Percentiles rank a stretch among this genome's conserved stretches.
These are phyloP conservation scores for Hoplodrina ambigua DNA, from an alignment of 2,888 invertebrate genomes.

Conservation along the genomic window DNA sequence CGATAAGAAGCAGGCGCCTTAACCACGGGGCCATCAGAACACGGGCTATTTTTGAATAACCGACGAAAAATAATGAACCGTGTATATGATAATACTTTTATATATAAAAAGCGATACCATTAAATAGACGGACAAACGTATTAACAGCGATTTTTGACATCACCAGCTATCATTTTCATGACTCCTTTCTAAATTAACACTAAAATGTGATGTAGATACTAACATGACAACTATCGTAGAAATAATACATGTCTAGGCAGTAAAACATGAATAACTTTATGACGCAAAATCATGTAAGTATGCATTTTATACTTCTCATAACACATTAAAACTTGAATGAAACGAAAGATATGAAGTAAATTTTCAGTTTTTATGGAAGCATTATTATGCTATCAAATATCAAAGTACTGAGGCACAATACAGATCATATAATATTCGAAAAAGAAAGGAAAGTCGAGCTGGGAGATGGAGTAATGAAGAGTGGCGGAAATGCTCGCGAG, in stretches of 20 bases:
- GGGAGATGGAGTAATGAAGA: constrained; percentile 56
- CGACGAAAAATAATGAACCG: too few relatives aligned
- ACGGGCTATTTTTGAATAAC: too few relatives aligned
- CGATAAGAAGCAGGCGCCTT: too few relatives aligned
- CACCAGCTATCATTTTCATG: too few relatives aligned
- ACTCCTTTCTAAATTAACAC: neutral
- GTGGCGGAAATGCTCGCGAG: constrained; percentile 52
- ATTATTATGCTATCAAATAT: constrained; percentile 27
- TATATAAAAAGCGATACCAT: too few relatives aligned
- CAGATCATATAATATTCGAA: constrained; percentile 37
- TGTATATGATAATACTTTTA: too few relatives aligned
- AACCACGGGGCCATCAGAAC: too few relatives aligned
- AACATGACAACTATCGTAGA: constrained; percentile 6
- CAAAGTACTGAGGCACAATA: constrained; percentile 9
- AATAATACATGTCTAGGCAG: neutral
- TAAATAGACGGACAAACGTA: too few relatives aligned
- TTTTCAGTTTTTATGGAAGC: constrained; percentile 31
- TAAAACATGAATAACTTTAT: constrained; percentile 16
- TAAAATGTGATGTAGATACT: neutral
- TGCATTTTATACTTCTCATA: constrained; percentile 19
- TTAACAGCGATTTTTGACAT: too few relatives aligned
- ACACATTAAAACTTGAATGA: constrained; percentile 19
- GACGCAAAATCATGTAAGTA: constrained; percentile 1
- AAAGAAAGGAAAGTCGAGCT: constrained; percentile 33
- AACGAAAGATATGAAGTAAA: constrained; percentile 11